Conservation (phyloP, 2,888 invertebrate species). For the Beris morrisii region DNA sequence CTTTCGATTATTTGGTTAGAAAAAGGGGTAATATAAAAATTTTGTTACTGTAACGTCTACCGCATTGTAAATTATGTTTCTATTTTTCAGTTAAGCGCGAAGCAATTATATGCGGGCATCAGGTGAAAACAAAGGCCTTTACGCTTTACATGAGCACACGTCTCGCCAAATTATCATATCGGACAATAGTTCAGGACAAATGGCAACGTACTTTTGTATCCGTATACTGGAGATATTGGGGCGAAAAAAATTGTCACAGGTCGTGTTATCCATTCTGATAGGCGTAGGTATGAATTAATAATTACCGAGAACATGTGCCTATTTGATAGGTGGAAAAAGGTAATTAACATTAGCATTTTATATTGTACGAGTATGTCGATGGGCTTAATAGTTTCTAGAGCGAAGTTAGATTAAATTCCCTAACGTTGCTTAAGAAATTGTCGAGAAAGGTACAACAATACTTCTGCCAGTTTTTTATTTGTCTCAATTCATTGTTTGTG, state of each 20-base stretch:
- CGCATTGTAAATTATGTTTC: slow-evolving; percentile 17
- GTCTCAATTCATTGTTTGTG: no score
- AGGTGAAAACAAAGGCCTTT: slow-evolving; percentile 32
- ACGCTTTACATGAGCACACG: slow-evolving; percentile 1
- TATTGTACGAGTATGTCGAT: no score
- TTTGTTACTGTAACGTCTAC: no score
- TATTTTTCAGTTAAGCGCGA: slow-evolving; percentile 20
- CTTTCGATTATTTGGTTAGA: no score
- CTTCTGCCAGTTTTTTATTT: no score
- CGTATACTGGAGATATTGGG: not conserved
- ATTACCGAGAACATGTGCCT: slow-evolving; percentile 24
- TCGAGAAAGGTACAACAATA: no score
- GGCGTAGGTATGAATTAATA: not conserved
- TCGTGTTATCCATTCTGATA: not conserved
- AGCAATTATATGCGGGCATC: slow-evolving; percentile 30
- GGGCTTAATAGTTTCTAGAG: no score
- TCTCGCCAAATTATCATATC: slow-evolving; percentile 29
- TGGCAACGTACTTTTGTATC: slow-evolving; percentile 3
- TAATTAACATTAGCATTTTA: slow-evolving; percentile 13
- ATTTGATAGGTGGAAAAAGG: slow-evolving; percentile 14
- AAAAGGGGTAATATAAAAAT: no score
- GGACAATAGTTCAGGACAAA: slow-evolving; percentile 4
- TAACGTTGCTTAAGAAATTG: no score
- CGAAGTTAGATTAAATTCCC: no score
- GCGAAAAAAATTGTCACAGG: slow-evolving; percentile 16